Base-by-base conservation (phyloP, 2,797 vertebrate genomes). In the Garrulus glandarius region DNA sequence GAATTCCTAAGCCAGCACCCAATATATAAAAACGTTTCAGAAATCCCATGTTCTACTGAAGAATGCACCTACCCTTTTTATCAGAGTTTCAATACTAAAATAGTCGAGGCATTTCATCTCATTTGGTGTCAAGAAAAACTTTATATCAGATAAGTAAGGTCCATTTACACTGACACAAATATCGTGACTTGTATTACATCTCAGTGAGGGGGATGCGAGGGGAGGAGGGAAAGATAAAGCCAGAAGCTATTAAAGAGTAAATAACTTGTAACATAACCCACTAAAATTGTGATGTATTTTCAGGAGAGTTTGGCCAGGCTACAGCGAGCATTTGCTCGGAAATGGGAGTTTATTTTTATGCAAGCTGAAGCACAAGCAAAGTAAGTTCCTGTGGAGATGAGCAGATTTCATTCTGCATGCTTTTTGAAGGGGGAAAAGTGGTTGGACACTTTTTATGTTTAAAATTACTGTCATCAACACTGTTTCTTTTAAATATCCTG, bases 311-410 rank as follows among this genome's bases (percentile, higher is more conserved):
- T 99, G 98, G 99, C 99, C 82, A 98, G 99, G 97, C 98, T 99
- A 98, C 99, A 99, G 98, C 98, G 99, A 98, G 99, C 99, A 39
- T 99, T 99, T 94, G 99, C 99, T 96, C 98, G 99, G 93, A 99
- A 99, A 97, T 99, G 99, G 99, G 99, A 99, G 95, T 99, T 99
- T 98, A 99, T 99, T 98, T 99, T 99, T 98, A 99, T 99, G 99
- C 99, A 99, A 99, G 99, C 99, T 97, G 99, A 99, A 98, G 99
- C 99, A 98, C 99, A 99, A 98, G 99, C 99, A 85, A 99, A 99
- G 99, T 99, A 98, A 98, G 99, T 99, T 97, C 81, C 88, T 82
- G 82, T 92, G 65, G 87, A 70, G 27, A 69, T 3, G 3, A 57
- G 11, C 7, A 29, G 13, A 26, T 81, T 72, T 29, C 3, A 1